These are phyloP conservation scores for Lochmaea capreae DNA, from an alignment of 2,888 invertebrate genomes.

Conservation along the genomic window DNA sequence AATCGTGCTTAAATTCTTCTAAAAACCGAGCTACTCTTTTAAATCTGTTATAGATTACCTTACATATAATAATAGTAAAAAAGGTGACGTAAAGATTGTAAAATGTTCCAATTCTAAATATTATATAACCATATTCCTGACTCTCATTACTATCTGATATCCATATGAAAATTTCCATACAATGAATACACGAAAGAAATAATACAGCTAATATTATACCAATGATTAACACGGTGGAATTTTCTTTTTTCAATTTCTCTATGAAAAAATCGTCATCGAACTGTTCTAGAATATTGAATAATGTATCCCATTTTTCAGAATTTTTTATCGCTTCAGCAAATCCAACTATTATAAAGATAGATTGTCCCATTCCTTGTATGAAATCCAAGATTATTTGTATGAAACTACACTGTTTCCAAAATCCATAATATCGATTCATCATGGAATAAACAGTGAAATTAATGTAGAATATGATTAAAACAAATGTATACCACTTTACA, in stretches of 20 bases:
- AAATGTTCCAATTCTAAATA: conserved; percentile 19
- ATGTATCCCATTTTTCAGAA: neutral
- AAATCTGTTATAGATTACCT: neutral
- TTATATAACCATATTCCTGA: conserved; percentile 17
- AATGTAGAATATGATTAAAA: neutral
- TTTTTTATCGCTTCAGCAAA: conserved; percentile 5
- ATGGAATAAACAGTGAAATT: conserved; percentile 2
- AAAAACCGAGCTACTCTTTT: neutral
- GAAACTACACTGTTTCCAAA: conserved; percentile 9
- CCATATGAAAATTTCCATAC: conserved; percentile 11
- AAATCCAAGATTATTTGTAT: conserved; percentile 18
- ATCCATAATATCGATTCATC: conserved; percentile 19
- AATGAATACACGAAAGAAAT: conserved; percentile 3
- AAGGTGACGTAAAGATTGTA: conserved; percentile 13
- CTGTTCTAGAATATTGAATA: neutral
- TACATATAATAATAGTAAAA: neutral
- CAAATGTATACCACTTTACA: neutral
- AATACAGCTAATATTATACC: neutral
- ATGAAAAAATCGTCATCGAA: neutral
- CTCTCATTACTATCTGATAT: neutral
- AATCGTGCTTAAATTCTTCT: neutral
- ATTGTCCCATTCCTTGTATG: conserved; percentile 5
- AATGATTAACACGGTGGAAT: neutral
- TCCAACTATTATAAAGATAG: neutral
- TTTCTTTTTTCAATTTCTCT: neutral